Conservation (phyloP, 1,140 invertebrate genomes). For the Heliconius hermathena region DNA sequence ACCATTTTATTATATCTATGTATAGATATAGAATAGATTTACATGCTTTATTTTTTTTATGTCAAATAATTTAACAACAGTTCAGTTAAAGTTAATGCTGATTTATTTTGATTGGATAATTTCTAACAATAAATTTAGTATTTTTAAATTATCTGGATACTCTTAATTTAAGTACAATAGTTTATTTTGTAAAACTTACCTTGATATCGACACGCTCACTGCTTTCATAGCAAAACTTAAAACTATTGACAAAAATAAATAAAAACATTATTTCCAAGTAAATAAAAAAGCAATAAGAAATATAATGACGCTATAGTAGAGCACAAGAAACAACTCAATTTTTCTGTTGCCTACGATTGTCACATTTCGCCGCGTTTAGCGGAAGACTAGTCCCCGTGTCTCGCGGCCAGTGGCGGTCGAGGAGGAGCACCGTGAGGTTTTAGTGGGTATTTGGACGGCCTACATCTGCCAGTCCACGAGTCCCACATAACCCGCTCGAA, state of each 20-base stretch:
- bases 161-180: background rate
- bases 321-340: background rate
- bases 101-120: background rate
- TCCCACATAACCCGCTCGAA: too few relatives aligned
- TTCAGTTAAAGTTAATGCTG: too few relatives aligned
- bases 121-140: background rate
- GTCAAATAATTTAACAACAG: too few relatives aligned
- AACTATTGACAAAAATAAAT: background rate
- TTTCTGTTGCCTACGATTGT: background rate
- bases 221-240: background rate
- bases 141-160: background rate
- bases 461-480: too few relatives aligned
- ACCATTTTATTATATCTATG: too few relatives aligned
- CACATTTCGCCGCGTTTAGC: too few relatives aligned
- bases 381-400: too few relatives aligned
- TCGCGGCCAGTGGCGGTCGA: too few relatives aligned
- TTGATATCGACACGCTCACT: slow-evolving; percentile 21
- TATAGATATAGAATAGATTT: too few relatives aligned
- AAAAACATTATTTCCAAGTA: background rate
- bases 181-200: slow-evolving; percentile 11
- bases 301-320: background rate
- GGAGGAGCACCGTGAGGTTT: too few relatives aligned
- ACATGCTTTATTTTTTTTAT: too few relatives aligned
- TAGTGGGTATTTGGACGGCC: too few relatives aligned
- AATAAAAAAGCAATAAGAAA: background rate